Percentiles rank a stretch among this genome's conserved stretches.
These are phyloP conservation scores for Leistus spinibarbis DNA, from an alignment of 2,888 invertebrate genomes.

Conservation along the genomic window DNA sequence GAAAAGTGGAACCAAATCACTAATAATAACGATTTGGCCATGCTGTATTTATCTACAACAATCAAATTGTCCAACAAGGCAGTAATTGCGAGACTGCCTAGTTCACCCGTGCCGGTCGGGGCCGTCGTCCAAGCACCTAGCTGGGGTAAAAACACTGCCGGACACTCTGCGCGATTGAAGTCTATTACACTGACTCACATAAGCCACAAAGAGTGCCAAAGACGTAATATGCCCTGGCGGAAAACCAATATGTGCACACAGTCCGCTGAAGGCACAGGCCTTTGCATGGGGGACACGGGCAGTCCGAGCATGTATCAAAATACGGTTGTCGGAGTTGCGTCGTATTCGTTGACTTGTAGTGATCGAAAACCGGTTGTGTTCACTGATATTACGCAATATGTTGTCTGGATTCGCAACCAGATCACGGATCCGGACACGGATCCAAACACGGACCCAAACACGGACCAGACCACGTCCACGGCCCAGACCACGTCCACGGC, in stretches of 20 bases:
- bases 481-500: too few species aligned
- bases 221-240: background rate
- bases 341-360: too few species aligned
- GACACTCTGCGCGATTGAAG: background rate
- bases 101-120: background rate
- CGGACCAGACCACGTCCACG: too few species aligned
- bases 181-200: background rate
- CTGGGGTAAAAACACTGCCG: slow-evolving; percentile 18
- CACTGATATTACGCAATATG: too few species aligned
- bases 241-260: background rate
- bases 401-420: too few species aligned
- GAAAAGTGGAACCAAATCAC: slow-evolving; percentile 58
- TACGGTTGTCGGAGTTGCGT: slow-evolving; percentile 7
- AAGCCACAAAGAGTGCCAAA: background rate
- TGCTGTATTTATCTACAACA: slow-evolving; percentile 1
- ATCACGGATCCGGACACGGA: too few species aligned
- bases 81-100: background rate
- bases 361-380: too few species aligned
- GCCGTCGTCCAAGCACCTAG: background rate
- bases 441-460: too few species aligned
- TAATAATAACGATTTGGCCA: slow-evolving; percentile 50
- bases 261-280: background rate
- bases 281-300: slow-evolving; percentile 23
- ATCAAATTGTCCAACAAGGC: background rate
- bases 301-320: slow-evolving; percentile 4